These are phyloP conservation scores for Bellardia pandia DNA, from an alignment of 2,888 invertebrate species.

Conservation along the genomic window DNA sequence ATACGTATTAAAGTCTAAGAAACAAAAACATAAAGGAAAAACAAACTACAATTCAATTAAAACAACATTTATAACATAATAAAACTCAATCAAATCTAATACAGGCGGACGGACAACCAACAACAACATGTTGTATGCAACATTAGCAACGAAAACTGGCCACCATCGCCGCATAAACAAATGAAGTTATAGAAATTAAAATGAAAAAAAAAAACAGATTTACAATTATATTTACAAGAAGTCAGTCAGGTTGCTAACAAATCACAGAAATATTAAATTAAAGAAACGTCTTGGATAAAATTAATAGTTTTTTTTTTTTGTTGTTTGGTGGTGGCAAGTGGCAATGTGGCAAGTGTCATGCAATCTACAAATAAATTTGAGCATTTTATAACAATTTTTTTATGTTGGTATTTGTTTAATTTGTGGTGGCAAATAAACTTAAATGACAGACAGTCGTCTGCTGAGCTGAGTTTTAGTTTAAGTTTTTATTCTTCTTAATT, in stretches of 20 bases:
- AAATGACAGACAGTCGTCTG: slow-evolving; percentile 25
- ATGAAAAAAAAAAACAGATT: neutral
- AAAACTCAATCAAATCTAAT: neutral
- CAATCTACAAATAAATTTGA: slow-evolving; percentile 20
- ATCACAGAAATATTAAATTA: slow-evolving; percentile 43
- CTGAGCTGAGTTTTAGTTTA: neutral
- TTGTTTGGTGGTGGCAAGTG: neutral
- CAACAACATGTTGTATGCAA: neutral
- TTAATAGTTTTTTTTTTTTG: too few relatives aligned
- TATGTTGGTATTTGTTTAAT: neutral
- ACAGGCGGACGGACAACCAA: neutral
- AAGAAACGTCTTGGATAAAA: slow-evolving; percentile 48
- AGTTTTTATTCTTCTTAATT: neutral
- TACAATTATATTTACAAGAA: slow-evolving; percentile 39
- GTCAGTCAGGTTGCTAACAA: slow-evolving; percentile 39
- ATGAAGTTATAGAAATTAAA: slow-evolving; percentile 9
- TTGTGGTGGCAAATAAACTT: slow-evolving; percentile 24
- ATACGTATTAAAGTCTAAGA: neutral
- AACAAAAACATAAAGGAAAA: neutral
- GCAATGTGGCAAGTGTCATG: slow-evolving; percentile 43
- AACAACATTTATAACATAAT: slow-evolving; percentile 34
- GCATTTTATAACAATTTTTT: slow-evolving; percentile 35
- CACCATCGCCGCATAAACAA: neutral
- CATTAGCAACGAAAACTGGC: slow-evolving; percentile 4
- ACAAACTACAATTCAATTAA: slow-evolving; percentile 40